Evolutionary conservation across 64 coral and sea anemone genomes (phyloP).

Genomic region (Montipora capricornis): DNA sequence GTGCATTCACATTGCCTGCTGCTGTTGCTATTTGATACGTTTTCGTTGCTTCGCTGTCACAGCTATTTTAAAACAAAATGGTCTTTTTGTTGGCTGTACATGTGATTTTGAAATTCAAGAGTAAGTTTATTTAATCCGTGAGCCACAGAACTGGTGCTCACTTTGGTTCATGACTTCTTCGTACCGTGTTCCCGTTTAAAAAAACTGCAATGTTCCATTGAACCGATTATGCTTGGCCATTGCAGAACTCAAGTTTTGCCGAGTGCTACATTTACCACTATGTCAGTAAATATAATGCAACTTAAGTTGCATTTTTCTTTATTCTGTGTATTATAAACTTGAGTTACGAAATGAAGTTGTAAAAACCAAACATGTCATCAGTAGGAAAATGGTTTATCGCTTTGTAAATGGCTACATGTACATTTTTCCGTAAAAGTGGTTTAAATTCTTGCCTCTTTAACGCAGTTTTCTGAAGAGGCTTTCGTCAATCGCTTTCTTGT

Average conservation of each 20-base stretch:
- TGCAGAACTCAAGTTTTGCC: background rate
- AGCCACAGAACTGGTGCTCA: background rate
- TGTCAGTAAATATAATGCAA: background rate
- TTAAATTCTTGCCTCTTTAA: slow-evolving; percentile 62
- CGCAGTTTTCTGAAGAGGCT: slow-evolving; percentile 25
- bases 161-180: background rate
- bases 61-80: background rate
- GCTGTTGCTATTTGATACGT: background rate
- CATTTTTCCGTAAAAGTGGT: slow-evolving; percentile 27
- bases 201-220: background rate
- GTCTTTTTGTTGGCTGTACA: background rate
- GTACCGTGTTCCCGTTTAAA: background rate
- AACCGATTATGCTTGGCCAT: background rate
- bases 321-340: background rate
- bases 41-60: background rate
- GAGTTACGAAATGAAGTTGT: slow-evolving; percentile 13
- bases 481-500: slow-evolving; percentile 61
- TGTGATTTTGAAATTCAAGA: background rate
- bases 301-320: background rate
- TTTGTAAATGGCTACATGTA: slow-evolving; percentile 14
- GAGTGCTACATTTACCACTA: background rate
- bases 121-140: background rate
- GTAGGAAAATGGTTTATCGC: background rate
- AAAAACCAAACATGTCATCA: slow-evolving; percentile 36
- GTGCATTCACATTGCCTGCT: background rate